Evolutionary conservation across 2,797 vertebrate species (phyloP).

Genomic region (Dryobates pubescens): DNA sequence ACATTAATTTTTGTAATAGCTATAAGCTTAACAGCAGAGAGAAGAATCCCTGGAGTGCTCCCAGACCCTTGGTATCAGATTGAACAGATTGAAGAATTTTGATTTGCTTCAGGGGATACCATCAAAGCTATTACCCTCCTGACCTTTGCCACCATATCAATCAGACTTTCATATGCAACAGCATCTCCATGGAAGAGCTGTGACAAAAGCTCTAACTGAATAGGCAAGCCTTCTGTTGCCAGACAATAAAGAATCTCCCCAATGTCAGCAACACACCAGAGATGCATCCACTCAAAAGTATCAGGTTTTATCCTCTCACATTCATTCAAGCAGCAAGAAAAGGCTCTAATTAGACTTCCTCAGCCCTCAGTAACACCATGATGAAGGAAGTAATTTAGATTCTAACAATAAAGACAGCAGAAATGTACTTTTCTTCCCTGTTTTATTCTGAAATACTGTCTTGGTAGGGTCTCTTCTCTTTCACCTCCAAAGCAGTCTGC

Average conservation of each 20-base stretch:
- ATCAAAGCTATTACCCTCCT: constrained; percentile 25
- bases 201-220: constrained; percentile 29
- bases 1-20: constrained; percentile 34
- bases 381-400: not conserved
- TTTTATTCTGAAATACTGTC: not conserved
- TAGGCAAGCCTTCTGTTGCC: not conserved
- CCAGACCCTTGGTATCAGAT: not conserved
- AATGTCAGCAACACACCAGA: not conserved
- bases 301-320: constrained; percentile 8
- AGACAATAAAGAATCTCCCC: not conserved
- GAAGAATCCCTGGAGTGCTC: constrained; percentile 26
- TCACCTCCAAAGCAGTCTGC: not conserved
- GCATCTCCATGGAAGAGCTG: not conserved
- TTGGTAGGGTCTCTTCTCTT: not conserved
- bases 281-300: not conserved
- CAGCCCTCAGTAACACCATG: not conserved
- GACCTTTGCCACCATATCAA: not conserved
- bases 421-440: not conserved
- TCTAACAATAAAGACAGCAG: not conserved
- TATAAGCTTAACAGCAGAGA: not conserved
- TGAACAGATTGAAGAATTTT: constrained; percentile 4
- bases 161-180: constrained; percentile 5
- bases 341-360: not conserved
- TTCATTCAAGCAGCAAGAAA: not conserved
- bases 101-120: constrained; percentile 11